These are phyloP conservation scores for Megalops atlanticus DNA, from an alignment of 2,113 vertebrate genomes.

Conservation along the genomic window DNA sequence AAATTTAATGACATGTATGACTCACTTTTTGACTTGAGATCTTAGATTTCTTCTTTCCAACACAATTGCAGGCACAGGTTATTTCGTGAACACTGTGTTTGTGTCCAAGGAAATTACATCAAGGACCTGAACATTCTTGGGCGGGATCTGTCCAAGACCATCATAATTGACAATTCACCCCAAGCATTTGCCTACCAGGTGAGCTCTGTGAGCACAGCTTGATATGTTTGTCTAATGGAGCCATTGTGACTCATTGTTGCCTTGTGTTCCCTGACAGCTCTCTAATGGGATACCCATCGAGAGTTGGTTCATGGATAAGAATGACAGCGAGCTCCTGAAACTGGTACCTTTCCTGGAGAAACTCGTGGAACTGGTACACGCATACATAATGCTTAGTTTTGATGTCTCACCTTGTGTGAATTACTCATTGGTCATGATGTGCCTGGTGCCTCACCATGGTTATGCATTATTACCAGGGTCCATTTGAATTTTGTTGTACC, in stretches of 20 bases:
- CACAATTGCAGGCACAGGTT: constrained; percentile 86
- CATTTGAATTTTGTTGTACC: background rate
- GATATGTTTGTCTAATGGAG: background rate
- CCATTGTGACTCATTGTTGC: background rate
- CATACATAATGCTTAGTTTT: background rate
- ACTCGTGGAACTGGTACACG: constrained; percentile 93
- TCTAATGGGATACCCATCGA: constrained; percentile 99
- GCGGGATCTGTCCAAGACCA: constrained; percentile 98
- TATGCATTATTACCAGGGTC: background rate
- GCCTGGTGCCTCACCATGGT: too few species aligned
- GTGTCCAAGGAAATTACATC: constrained; percentile 99
- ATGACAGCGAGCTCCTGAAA: constrained; percentile 97
- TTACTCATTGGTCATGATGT: too few species aligned
- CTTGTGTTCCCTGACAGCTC: constrained; percentile 70
- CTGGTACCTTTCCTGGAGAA: constrained; percentile 98
- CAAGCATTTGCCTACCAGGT: constrained; percentile 99
- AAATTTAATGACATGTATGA: background rate
- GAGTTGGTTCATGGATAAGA: constrained; percentile 99
- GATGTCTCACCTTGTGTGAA: too few species aligned
- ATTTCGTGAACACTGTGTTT: constrained; percentile 98
- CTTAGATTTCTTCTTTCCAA: background rate
- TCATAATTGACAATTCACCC: constrained; percentile 99
- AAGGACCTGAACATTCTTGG: constrained; percentile 98
- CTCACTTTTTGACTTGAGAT: constrained; percentile 15
- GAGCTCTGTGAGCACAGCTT: constrained; percentile 22